A percentile compares a stretch with the other conserved stretches of the same genome.
phyloP scores from a whole-genome alignment of 2,797 vertebrate genomes.

The Cichlasoma orientale region DNA sequence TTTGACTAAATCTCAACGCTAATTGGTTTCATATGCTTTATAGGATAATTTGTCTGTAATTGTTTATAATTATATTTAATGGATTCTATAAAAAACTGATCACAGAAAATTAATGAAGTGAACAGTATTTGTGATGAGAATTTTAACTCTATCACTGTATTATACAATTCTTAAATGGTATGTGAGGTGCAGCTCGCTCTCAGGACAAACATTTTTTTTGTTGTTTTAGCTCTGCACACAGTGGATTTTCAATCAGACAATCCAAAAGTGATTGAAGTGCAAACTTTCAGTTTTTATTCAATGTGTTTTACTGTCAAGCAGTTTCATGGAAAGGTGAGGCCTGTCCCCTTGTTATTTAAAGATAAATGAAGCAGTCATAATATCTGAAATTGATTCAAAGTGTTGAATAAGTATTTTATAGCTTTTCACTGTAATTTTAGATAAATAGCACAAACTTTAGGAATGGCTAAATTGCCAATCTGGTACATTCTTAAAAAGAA shows the following conservation, averaged over 20 bases:
- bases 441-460: not conserved
- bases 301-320: not conserved
- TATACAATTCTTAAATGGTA: slow-evolving; percentile 3
- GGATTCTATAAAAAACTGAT: slow-evolving; percentile 55
- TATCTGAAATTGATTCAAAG: not conserved
- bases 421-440: not conserved
- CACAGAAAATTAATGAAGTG: slow-evolving; percentile 56
- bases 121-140: slow-evolving; percentile 43
- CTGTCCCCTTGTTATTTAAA: not conserved
- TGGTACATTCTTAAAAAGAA: not conserved
- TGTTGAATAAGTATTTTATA: not conserved
- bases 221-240: not conserved
- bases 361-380: not conserved
- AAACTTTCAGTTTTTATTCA: not conserved
- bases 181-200: not conserved
- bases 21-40: slow-evolving; percentile 47
- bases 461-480: not conserved
- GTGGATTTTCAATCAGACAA: not conserved
- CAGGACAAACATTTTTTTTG: not conserved
- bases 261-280: not conserved
- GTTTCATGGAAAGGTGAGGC: not conserved
- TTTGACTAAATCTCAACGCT: slow-evolving; percentile 8
- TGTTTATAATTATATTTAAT: slow-evolving; percentile 63
- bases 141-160: slow-evolving; percentile 26
- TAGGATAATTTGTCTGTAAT: slow-evolving; percentile 54